A percentile compares a stretch with the other conserved stretches of the same genome.
Conservation (phyloP, 2,888 invertebrate species). For the Parochlus steinenii region DNA sequence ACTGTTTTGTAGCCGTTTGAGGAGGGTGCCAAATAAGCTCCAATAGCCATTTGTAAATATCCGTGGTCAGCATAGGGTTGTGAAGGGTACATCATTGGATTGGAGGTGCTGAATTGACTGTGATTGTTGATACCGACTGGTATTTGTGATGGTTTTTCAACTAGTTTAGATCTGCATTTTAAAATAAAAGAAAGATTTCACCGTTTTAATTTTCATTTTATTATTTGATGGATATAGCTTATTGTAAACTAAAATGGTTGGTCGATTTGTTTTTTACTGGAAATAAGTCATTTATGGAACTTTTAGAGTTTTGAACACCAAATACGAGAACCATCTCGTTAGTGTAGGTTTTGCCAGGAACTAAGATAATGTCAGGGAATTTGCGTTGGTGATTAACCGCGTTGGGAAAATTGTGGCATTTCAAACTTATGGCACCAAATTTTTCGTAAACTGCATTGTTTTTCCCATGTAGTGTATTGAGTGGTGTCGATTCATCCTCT, state of each 20-base stretch:
- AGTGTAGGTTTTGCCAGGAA: slow-evolving; percentile 5
- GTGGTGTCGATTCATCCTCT: background rate
- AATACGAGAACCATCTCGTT: slow-evolving; percentile 2
- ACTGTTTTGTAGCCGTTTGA: slow-evolving; percentile 51
- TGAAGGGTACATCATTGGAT: slow-evolving; percentile 25
- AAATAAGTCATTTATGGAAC: no score
- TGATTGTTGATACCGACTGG: slow-evolving; percentile 4
- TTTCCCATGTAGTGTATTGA: background rate
- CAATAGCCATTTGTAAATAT: slow-evolving; percentile 51
- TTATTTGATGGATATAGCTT: no score
- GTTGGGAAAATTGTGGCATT: slow-evolving; percentile 9
- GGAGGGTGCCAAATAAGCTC: slow-evolving; percentile 44
- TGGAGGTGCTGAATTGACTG: slow-evolving; percentile 12
- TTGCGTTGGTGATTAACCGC: slow-evolving; percentile 1
- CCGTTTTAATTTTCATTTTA: no score
- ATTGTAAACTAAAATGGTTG: no score
- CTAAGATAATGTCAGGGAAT: slow-evolving; percentile 5
- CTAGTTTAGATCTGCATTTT: background rate
- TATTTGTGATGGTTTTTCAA: slow-evolving; percentile 4
- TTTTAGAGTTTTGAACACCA: slow-evolving; percentile 4
- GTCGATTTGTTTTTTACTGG: no score
- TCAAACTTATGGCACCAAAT: background rate
- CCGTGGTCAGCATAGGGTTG: slow-evolving; percentile 29
- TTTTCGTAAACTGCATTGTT: slow-evolving; percentile 1
- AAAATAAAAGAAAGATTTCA: no score